These are phyloP conservation scores for Cardiocondyla obscurior DNA, from an alignment of 1,140 invertebrate species.

Conservation along the genomic window DNA sequence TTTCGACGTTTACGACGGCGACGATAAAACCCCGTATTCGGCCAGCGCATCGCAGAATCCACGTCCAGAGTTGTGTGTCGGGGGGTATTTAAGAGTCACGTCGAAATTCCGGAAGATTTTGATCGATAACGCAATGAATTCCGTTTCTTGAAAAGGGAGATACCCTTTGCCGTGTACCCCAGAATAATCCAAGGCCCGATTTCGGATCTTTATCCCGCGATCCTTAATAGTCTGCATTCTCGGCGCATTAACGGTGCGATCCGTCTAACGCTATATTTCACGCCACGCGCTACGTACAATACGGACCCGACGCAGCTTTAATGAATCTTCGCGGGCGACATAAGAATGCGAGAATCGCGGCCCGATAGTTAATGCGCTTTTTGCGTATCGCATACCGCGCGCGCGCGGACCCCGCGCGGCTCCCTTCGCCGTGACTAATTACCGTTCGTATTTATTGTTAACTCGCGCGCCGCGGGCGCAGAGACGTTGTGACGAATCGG, in stretches of 20 bases:
- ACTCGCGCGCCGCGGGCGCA: constrained; percentile 29
- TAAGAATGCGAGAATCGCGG: constrained; percentile 27
- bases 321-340: constrained; percentile 40
- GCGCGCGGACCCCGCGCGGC: constrained; percentile 11
- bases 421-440: constrained; percentile 49
- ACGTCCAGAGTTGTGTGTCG: background rate
- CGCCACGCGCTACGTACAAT: constrained; percentile 13
- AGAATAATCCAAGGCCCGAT: background rate
- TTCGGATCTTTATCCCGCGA: background rate
- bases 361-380: constrained; percentile 33
- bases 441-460: constrained; percentile 43
- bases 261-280: constrained; percentile 27
- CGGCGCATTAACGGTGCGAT: constrained; percentile 4
- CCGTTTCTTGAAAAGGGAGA: background rate
- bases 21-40: background rate
- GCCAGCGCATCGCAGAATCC: background rate
- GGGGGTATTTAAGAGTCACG: background rate
- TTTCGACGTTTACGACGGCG: background rate
- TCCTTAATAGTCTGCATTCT: background rate
- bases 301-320: constrained; percentile 3
- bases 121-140: too few relatives aligned
- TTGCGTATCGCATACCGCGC: constrained; percentile 39
- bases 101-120: background rate
- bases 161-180: background rate
- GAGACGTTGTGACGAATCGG: constrained; percentile 54